Conservation (phyloP, 2,797 vertebrate genomes). For the Neosilurus mollespiculum region DNA sequence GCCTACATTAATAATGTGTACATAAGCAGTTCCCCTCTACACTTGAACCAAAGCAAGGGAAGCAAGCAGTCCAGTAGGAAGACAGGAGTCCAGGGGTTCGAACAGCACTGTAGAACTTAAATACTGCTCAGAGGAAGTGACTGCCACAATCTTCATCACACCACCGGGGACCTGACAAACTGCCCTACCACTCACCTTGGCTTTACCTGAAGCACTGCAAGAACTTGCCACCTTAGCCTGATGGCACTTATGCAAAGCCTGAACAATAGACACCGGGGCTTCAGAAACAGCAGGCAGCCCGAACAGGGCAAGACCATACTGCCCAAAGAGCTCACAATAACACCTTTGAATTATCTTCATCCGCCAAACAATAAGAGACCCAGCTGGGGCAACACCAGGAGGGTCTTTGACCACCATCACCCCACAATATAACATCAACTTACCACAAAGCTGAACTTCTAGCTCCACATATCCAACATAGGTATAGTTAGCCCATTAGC, state of each 20-base stretch:
- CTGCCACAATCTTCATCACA: not conserved
- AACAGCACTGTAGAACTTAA: not conserved
- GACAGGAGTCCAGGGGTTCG: not conserved
- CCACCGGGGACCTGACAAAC: not conserved
- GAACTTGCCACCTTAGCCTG: not conserved
- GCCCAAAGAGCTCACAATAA: not conserved
- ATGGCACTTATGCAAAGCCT: not conserved
- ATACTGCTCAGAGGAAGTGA: not conserved
- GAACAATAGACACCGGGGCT: not conserved
- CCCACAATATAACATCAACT: not conserved
- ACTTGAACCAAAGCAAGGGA: slow-evolving; percentile 1
- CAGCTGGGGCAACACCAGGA: too few relatives aligned
- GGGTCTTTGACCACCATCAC: not conserved
- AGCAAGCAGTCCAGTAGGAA: slow-evolving; percentile 9
- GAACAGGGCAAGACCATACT: not conserved
- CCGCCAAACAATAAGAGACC: too few relatives aligned
- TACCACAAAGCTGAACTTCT: not conserved
- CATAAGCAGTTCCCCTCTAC: not conserved
- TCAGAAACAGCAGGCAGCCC: not conserved
- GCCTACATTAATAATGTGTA: slow-evolving; percentile 30
- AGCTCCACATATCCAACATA: not conserved
- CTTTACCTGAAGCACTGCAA: not conserved
- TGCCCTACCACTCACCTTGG: rapidly evolving
- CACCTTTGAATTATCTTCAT: not conserved
- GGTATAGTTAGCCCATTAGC: not conserved